Evolutionary conservation across 1,140 invertebrate species (phyloP).

Genomic region (Hyles euphorbiae): DNA sequence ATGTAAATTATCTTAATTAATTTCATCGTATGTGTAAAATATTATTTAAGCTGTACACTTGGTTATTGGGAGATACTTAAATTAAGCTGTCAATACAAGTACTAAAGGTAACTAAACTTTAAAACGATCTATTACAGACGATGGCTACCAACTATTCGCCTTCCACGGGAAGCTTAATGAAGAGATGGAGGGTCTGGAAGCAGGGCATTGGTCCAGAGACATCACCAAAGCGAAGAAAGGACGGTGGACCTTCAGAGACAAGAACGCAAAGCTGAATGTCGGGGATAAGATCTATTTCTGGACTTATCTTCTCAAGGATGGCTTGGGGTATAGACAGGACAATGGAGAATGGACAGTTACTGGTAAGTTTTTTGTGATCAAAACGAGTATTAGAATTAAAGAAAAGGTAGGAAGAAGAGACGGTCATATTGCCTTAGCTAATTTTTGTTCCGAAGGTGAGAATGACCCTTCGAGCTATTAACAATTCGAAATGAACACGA

Average conservation of each 20-base stretch:
- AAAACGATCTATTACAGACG: constrained; percentile 45
- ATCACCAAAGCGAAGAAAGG: constrained; percentile 78
- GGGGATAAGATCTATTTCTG: constrained; percentile 84
- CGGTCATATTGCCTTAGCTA: no score
- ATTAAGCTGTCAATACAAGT: no score
- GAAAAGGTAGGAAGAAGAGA: no score
- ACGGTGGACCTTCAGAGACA: constrained; percentile 81
- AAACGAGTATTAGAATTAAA: background rate
- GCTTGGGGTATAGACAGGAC: constrained; percentile 77
- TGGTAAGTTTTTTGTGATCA: constrained; percentile 32
- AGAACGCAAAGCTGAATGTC: constrained; percentile 71
- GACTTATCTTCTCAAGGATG: constrained; percentile 82
- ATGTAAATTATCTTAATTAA: no score
- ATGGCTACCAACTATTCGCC: constrained; percentile 81
- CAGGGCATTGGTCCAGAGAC: constrained; percentile 80
- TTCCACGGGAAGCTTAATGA: constrained; percentile 85
- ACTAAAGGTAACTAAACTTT: no score
- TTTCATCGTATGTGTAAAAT: no score
- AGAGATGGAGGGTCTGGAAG: constrained; percentile 82
- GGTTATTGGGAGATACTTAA: no score
- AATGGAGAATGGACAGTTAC: constrained; percentile 76
- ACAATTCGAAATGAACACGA: no score
- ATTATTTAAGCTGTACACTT: no score
- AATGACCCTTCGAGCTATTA: no score
- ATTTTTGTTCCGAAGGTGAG: no score